These are phyloP conservation scores for Cryptotis parvus DNA, from an alignment of 2,113 vertebrate species.

Conservation along the genomic window DNA sequence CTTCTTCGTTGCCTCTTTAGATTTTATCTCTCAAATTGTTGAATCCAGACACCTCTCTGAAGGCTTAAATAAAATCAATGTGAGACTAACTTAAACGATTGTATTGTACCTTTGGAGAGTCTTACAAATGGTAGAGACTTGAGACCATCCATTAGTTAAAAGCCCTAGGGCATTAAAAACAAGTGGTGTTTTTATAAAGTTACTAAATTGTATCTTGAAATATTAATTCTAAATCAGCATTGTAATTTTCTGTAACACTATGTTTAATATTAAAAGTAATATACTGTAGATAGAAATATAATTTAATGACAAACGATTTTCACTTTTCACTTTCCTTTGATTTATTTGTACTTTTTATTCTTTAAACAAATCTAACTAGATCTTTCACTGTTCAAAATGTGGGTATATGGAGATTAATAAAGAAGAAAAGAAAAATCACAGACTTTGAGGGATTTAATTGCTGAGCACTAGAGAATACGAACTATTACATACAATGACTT, in stretches of 20 bases:
- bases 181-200: not conserved
- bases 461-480: not conserved
- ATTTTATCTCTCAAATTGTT: not conserved
- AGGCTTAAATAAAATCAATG: not conserved
- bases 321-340: not conserved
- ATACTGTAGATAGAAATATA: not conserved
- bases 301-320: not conserved
- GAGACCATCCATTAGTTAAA: not conserved
- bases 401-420: not conserved
- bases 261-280: not conserved
- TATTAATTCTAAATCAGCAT: not conserved
- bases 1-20: accelerated
- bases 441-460: not conserved
- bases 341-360: not conserved
- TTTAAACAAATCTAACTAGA: not conserved
- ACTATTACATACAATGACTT: not conserved
- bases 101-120: not conserved
- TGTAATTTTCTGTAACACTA: not conserved
- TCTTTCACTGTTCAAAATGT: not conserved
- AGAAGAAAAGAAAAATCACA: not conserved
- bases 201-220: not conserved
- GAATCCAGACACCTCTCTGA: not conserved
- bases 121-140: not conserved
- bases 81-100: not conserved
- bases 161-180: not conserved